A percentile compares a stretch with the other conserved stretches of the same genome.
Conservation (phyloP, 1,140 invertebrate genomes). For the Sarcophaga peregrina region DNA sequence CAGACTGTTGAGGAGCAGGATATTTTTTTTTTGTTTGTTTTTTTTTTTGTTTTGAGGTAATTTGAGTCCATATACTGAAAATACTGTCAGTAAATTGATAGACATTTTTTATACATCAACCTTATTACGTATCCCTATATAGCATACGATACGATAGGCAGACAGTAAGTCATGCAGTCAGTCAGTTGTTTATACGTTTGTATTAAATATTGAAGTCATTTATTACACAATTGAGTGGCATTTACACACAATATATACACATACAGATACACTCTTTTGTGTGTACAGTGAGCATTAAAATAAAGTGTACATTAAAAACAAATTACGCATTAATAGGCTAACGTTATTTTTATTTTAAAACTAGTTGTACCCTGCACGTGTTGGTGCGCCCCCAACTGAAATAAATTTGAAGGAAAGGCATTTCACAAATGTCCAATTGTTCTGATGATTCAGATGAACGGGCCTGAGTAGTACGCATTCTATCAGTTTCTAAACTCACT, state of each 20-base stretch:
- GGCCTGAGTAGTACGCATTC: too few species aligned
- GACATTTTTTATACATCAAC: constrained; percentile 25
- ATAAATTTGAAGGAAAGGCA: too few species aligned
- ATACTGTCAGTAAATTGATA: constrained; percentile 37
- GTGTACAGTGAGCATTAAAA: too few species aligned
- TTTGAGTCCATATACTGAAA: constrained; percentile 17
- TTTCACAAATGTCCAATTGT: too few species aligned
- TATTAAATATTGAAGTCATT: constrained; percentile 36
- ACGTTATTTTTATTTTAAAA: too few species aligned
- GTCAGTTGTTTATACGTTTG: background rate
- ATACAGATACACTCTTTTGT: background rate
- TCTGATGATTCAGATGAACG: too few species aligned
- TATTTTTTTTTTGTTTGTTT: background rate
- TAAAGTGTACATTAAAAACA: too few species aligned
- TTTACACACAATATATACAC: background rate
- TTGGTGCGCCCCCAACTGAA: too few species aligned
- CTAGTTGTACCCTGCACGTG: too few species aligned
- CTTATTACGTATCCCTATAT: background rate
- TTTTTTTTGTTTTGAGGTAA: background rate
- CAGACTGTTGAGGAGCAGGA: background rate
- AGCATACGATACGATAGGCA: background rate
- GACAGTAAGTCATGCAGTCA: background rate
- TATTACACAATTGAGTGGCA: constrained; percentile 25
- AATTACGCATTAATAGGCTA: too few species aligned
- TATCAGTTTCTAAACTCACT: too few species aligned